Base-by-base conservation (phyloP, 2,797 vertebrate genomes). In the Neopelma chrysocephalum region DNA sequence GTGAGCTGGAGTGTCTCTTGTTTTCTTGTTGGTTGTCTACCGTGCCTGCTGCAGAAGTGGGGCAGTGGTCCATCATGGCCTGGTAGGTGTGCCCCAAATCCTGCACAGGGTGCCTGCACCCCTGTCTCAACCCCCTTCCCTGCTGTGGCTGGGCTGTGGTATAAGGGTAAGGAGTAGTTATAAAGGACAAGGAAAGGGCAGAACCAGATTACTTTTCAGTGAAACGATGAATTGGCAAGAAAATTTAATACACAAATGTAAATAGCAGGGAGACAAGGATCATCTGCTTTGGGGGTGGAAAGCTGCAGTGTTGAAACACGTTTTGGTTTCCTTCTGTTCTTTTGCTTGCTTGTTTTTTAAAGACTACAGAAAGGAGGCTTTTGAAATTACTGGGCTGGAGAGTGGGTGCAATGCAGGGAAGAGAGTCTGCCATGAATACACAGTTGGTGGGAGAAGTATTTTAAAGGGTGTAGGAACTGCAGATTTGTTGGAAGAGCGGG, bases 271-370 rank as follows among this genome's bases (percentile, higher is more conserved):
- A 72, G 78, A 57, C 4, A 5, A 38, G 23, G 38, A 69, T 96
- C 93, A 69, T 84, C 84, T 95, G 84, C 66, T 89, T 43, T 82
- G 82, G 58, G 66, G 84, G 75, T 94, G 84, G 84, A 87, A 71
- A 82, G 23, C 42, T 76, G 73, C 62, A 31, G 48, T 8, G 20
- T 23, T 83, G 78, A 91, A 92, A 45, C 57, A 50, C 84, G 34
- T 76, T 84, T 64, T 38, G 12, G 17, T 53, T 72, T 93, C 62
- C 75, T 91, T 53, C 73, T 94, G 53, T 90, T 80, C 34, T 60
- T 53, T 31, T 19, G 6, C 47, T 64, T 75, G 34, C 45, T 78
- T 87, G 51, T 60, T 92, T 80, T 80, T 47, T 60, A 40, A 69
- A 65, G 82, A 36, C 69, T 84, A 3, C 3, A 2, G 62, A 23